These are phyloP conservation scores for Blastobasis adustella DNA, from an alignment of 2,888 invertebrate species.

Conservation along the genomic window DNA sequence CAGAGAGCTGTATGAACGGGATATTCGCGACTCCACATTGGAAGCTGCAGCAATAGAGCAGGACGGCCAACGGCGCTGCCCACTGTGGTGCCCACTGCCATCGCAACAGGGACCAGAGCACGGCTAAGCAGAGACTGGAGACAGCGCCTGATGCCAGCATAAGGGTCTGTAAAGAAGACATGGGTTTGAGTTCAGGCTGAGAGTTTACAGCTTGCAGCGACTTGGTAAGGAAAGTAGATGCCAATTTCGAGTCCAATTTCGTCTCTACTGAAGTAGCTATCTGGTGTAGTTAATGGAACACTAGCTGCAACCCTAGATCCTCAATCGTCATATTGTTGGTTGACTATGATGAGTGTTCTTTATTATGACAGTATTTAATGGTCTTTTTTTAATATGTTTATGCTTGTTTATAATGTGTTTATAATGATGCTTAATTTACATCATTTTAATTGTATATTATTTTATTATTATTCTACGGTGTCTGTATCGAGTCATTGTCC, in stretches of 20 bases:
- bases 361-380: no score
- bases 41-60: slow-evolving; percentile 32
- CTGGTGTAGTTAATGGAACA: background rate
- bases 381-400: no score
- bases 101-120: slow-evolving; percentile 26
- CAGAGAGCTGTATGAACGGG: slow-evolving; percentile 27
- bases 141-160: slow-evolving; percentile 24
- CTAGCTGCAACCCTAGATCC: no score
- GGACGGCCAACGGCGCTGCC: slow-evolving; percentile 34
- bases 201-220: background rate
- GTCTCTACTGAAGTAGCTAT: background rate
- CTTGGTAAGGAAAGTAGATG: background rate
- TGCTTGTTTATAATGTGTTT: no score
- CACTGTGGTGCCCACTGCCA: slow-evolving; percentile 34
- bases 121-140: slow-evolving; percentile 20
- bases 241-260: no score
- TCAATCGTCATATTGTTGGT: no score
- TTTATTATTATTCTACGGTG: no score
- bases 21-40: slow-evolving; percentile 39
- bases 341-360: no score
- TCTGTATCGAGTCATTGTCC: no score
- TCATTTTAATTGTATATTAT: no score
- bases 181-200: background rate
- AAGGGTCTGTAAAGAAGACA: slow-evolving; percentile 23
- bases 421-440: no score